These are phyloP conservation scores for Lepidocolaptes lacrymiger DNA, from an alignment of 2,797 vertebrate species.

Conservation along the genomic window DNA sequence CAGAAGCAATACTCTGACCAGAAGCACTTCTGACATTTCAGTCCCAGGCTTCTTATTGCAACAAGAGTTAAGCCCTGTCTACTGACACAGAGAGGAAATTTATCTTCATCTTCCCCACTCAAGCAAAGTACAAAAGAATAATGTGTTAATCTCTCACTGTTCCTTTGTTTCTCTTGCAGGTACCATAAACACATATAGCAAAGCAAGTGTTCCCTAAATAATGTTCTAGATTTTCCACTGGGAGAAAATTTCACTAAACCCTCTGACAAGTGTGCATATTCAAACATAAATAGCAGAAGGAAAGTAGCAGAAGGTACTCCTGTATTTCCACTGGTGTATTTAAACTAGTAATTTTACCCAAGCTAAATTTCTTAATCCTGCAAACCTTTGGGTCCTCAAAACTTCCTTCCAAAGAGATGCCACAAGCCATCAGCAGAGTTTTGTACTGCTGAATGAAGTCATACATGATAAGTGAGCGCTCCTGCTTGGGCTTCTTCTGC, in stretches of 20 bases:
- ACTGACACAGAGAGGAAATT: not conserved
- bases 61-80: not conserved
- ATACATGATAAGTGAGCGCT: constrained; percentile 78
- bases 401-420: constrained; percentile 84
- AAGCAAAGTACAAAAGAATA: not conserved
- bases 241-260: not conserved
- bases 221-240: not conserved
- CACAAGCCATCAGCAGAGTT: constrained; percentile 87
- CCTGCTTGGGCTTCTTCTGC: constrained; percentile 60
- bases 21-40: not conserved
- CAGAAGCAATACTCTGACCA: not conserved
- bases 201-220: not conserved
- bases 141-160: not conserved
- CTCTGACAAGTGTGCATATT: not conserved
- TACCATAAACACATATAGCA: not conserved
- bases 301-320: not conserved
- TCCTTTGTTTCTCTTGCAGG: not conserved
- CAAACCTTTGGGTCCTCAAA: constrained; percentile 95
- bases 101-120: not conserved
- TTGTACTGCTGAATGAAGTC: constrained; percentile 92
- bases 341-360: not conserved
- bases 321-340: not conserved
- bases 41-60: not conserved
- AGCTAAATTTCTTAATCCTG: not conserved
- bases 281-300: not conserved